Conservation (phyloP, 2,888 invertebrate genomes). For the Icerya purchasi region DNA sequence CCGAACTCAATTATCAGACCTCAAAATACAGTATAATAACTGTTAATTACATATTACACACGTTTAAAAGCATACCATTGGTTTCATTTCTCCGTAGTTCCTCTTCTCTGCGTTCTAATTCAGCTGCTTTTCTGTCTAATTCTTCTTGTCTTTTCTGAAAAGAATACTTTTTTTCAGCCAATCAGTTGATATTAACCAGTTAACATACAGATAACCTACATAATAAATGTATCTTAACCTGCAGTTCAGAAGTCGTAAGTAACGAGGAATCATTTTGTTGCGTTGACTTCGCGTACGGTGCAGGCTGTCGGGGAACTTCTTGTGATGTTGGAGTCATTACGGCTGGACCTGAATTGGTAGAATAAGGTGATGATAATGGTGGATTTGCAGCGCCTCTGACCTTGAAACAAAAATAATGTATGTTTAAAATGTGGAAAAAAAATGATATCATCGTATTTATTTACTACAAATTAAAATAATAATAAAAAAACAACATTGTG, state of each 20-base stretch:
- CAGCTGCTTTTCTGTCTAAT: conserved; percentile 74
- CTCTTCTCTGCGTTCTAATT: conserved; percentile 68
- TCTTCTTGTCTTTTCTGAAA: conserved; percentile 64
- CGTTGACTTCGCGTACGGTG: conserved; percentile 6
- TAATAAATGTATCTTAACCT: too few relatives aligned
- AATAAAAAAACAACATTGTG: too few relatives aligned
- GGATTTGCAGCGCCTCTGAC: conserved; percentile 31
- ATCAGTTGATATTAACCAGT: too few relatives aligned
- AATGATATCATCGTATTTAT: too few relatives aligned
- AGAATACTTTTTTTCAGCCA: too few relatives aligned
- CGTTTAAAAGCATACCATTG: conserved; percentile 28
- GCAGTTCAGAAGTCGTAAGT: conserved; percentile 11
- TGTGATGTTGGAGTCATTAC: conserved; percentile 56
- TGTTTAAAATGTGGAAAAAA: too few relatives aligned
- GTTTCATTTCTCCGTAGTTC: conserved; percentile 41
- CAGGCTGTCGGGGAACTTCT: conserved; percentile 31
- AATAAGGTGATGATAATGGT: conserved; percentile 22
- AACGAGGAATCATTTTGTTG: conserved; percentile 11
- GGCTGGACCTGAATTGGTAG: conserved; percentile 41
- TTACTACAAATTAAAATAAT: too few relatives aligned
- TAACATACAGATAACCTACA: too few relatives aligned
- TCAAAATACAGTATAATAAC: too few relatives aligned
- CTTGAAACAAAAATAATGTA: conserved; percentile 20
- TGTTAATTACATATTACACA: too few relatives aligned
- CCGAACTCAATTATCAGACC: too few relatives aligned